Percentiles rank a stretch among this genome's conserved stretches.
These are phyloP conservation scores for Rhabditoides inermis DNA, from an alignment of 2,888 invertebrate species.

Conservation along the genomic window DNA sequence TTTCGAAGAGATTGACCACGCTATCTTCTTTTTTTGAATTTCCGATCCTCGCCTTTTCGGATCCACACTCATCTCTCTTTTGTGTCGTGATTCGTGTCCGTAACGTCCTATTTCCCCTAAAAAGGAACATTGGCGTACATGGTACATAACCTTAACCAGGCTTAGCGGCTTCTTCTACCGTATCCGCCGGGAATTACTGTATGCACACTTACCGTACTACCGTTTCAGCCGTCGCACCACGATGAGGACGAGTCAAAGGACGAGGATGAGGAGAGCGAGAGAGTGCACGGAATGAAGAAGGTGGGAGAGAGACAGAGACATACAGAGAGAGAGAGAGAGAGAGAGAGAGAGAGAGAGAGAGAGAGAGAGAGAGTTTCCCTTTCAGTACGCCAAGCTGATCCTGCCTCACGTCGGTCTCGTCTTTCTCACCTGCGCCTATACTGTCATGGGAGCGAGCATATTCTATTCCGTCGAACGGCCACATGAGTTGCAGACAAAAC, in stretches of 20 bases:
- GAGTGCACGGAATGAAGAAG: slow-evolving; percentile 34
- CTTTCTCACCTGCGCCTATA: slow-evolving; percentile 49
- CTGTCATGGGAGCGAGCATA: slow-evolving; percentile 46
- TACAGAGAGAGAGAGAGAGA: slow-evolving; percentile 27
- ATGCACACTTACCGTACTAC: neutral
- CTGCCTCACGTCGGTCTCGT: slow-evolving; percentile 52
- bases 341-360: slow-evolving; percentile 35
- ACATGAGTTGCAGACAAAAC: slow-evolving; percentile 41
- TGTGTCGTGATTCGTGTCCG: slow-evolving; percentile 1
- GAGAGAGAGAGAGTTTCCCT: slow-evolving; percentile 2
- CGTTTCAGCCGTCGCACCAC: neutral
- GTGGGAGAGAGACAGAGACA: slow-evolving; percentile 9
- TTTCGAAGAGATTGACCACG: too few relatives aligned
- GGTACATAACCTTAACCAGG: neutral
- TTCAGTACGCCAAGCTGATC: slow-evolving; percentile 51
- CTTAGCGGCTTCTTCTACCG: neutral
- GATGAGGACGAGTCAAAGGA: slow-evolving; percentile 26
- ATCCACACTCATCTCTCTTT: slow-evolving; percentile 1
- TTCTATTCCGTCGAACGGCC: slow-evolving; percentile 51
- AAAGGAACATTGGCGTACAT: neutral
- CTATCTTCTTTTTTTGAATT: too few relatives aligned
- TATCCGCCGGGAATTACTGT: neutral
- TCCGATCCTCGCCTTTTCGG: too few relatives aligned
- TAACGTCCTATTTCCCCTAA: slow-evolving; percentile 2
- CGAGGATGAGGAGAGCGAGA: slow-evolving; percentile 35